These are phyloP conservation scores for Leiothrix lutea DNA, from an alignment of 2,113 vertebrate genomes.

Conservation along the genomic window DNA sequence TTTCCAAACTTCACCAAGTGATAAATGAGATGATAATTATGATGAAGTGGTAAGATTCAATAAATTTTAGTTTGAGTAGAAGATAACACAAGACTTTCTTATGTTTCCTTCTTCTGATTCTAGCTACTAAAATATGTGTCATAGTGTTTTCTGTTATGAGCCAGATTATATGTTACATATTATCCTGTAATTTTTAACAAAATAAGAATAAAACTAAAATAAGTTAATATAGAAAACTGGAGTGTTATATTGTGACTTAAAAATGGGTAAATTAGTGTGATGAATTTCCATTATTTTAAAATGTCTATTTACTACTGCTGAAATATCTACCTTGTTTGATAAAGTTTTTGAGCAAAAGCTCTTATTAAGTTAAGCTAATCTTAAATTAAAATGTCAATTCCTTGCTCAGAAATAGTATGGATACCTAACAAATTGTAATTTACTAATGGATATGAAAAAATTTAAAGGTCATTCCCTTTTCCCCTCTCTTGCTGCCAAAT, in stretches of 20 bases:
- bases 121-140: neutral
- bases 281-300: neutral
- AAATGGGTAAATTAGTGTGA: neutral
- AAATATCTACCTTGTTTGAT: neutral
- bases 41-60: neutral
- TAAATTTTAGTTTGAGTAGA: neutral
- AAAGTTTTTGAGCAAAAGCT: neutral
- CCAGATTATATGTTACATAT: neutral
- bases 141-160: neutral
- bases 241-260: neutral
- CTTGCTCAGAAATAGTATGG: neutral
- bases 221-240: neutral
- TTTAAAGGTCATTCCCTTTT: neutral
- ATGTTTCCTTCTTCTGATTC: neutral
- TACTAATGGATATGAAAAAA: neutral
- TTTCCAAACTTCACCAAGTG: neutral
- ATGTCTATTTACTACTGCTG: neutral
- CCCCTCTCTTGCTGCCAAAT: neutral
- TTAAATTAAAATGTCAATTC: neutral
- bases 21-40: neutral
- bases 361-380: neutral
- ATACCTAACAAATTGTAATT: neutral
- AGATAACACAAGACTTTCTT: neutral
- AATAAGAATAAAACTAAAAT: neutral
- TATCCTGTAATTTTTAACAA: neutral